These are phyloP conservation scores for Propithecus perrieri DNA, from an alignment of 2,797 vertebrate species.

Conservation along the genomic window DNA sequence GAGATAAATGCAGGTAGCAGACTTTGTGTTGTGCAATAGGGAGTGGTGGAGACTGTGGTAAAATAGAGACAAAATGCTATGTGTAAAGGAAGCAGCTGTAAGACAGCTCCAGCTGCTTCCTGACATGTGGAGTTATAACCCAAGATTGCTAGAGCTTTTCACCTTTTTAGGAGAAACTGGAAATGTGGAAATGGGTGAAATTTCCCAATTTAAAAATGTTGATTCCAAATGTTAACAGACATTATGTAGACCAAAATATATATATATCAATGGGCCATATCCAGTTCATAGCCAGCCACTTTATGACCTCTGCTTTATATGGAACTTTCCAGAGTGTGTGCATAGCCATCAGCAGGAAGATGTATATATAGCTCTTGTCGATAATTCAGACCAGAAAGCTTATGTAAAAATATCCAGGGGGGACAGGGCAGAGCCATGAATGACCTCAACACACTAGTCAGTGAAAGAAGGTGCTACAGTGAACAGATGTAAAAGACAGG, in stretches of 20 bases:
- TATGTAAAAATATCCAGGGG: neutral
- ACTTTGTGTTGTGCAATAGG: neutral
- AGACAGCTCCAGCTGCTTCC: neutral
- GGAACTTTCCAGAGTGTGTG: neutral
- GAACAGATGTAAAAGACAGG: neutral
- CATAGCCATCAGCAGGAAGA: neutral
- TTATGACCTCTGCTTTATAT: neutral
- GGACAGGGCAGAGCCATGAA: neutral
- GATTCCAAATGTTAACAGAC: constrained; percentile 37
- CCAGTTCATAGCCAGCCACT: neutral
- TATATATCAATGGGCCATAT: neutral
- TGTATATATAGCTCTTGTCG: neutral
- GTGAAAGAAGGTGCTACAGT: neutral
- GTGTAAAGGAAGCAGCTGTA: neutral
- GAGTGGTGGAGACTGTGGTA: neutral
- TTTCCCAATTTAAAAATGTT: neutral
- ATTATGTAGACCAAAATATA: neutral
- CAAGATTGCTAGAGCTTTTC: neutral
- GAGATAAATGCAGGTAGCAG: neutral
- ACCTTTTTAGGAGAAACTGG: neutral
- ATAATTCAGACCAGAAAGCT: neutral
- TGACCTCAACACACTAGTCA: neutral
- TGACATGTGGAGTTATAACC: neutral
- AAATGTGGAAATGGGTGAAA: neutral
- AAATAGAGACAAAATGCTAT: neutral